These are phyloP conservation scores for Metopia argyrocephala DNA, from an alignment of 2,888 invertebrate species.

Conservation along the genomic window DNA sequence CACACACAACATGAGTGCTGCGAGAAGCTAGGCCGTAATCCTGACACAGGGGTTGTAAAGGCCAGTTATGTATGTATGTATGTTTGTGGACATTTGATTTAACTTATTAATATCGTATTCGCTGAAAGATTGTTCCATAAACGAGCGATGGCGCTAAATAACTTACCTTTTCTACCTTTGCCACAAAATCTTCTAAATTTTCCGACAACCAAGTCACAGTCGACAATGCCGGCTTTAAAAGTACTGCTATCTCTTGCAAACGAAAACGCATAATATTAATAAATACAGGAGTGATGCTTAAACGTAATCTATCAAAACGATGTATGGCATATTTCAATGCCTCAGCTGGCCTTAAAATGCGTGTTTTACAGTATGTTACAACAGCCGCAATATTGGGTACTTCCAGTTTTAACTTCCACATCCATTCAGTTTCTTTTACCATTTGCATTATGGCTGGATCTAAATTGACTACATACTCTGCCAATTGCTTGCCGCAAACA, in stretches of 20 bases:
- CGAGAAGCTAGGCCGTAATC: no score
- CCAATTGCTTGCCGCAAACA: slow-evolving; percentile 82
- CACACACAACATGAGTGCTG: no score
- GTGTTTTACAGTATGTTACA: slow-evolving; percentile 85
- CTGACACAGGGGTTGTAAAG: no score
- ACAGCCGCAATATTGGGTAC: slow-evolving; percentile 89
- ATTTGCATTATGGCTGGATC: slow-evolving; percentile 85
- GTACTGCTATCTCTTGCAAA: slow-evolving; percentile 84
- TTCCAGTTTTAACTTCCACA: slow-evolving; percentile 86
- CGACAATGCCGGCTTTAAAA: slow-evolving; percentile 87
- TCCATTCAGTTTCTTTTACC: slow-evolving; percentile 89
- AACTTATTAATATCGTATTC: no score
- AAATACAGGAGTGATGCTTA: slow-evolving; percentile 80
- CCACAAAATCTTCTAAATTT: slow-evolving; percentile 77
- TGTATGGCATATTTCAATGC: slow-evolving; percentile 82
- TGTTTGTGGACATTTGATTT: no score
- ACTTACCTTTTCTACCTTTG: slow-evolving; percentile 81
- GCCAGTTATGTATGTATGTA: no score
- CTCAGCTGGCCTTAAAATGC: slow-evolving; percentile 83
- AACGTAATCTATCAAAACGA: slow-evolving; percentile 82
- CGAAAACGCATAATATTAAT: slow-evolving; percentile 84
- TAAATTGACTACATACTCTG: slow-evolving; percentile 85
- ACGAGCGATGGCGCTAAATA: no score
- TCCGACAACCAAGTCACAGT: slow-evolving; percentile 91
- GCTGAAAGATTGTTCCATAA: no score